phyloP scores from a whole-genome alignment of 2,797 vertebrate genomes.

The Rhodeus uyekii region DNA sequence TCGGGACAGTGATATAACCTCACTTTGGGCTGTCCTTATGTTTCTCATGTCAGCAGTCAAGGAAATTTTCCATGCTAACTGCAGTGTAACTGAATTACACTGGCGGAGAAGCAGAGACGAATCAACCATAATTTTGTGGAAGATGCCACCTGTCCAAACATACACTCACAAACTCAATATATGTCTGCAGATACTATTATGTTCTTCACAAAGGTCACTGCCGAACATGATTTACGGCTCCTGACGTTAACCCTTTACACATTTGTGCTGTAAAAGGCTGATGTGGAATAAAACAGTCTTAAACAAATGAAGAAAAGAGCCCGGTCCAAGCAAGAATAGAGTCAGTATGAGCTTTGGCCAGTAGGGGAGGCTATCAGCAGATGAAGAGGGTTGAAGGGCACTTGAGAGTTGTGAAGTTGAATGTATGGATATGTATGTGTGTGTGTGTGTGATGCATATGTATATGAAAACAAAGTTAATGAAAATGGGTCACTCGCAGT shows the following conservation, averaged over 20 bases:
- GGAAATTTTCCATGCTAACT: slow-evolving; percentile 12
- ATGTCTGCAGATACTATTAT: slow-evolving; percentile 9
- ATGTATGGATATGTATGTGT: no score
- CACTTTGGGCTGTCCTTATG: neutral
- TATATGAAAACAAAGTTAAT: neutral
- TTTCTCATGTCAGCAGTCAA: neutral
- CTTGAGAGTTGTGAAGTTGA: neutral
- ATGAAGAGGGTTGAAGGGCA: neutral
- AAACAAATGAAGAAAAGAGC: neutral
- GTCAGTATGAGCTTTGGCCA: neutral
- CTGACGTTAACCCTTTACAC: neutral
- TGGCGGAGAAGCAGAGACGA: neutral
- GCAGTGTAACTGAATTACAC: slow-evolving; percentile 11
- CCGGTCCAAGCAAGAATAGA: neutral
- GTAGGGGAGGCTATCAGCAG: slow-evolving; percentile 17
- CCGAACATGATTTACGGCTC: slow-evolving; percentile 4
- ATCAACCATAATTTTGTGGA: neutral
- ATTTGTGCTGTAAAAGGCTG: neutral
- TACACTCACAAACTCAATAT: slow-evolving; percentile 8
- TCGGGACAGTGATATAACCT: neutral
- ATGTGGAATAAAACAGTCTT: neutral
- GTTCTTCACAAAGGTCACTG: slow-evolving; percentile 4
- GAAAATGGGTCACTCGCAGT: neutral
- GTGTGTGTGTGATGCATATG: neutral
- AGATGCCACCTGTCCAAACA: slow-evolving; percentile 22